Evolutionary conservation across 2,797 vertebrate species (phyloP), one percentile per base, ranked within the genome.

Genomic region (Rhabdomys pumilio): DNA sequence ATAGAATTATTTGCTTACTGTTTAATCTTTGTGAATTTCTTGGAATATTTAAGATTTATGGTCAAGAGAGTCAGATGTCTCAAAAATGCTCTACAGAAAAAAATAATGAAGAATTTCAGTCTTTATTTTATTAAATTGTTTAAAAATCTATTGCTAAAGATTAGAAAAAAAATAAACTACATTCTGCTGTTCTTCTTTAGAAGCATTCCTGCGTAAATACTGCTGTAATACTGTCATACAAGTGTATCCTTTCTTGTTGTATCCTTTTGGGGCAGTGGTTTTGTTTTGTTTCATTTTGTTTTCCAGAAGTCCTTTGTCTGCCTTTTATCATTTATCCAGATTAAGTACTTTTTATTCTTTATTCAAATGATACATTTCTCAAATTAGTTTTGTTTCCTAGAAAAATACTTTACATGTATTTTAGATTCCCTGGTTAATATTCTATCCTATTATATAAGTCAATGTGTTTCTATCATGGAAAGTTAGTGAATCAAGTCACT

Each of bases 181-280:
- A 97, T 98, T 99, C 98, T 99, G 98, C 98, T 99, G 98, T 99
- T 99, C 98, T 98, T 98, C 98, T 98, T 98, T 98, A 98, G 98
- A 99, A 99, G 98, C 98, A 98, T 98, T 98, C 98, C 98, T 98
- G 98, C 98, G 97, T 98, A 99, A 98, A 99, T 98, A 98, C 98
- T 98, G 98, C 98, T 98, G 97, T 99, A 98, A 98, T 98, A 98
- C 98, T 98, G 98, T 98, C 98, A 98, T 98, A 98, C 98, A 98
- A 99, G 98, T 98, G 99, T 99, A 99, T 99, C 99, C 99, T 99
- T 99, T 99, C 98, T 98, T 98, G 98, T 98, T 97, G 99, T 99
- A 99, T 99, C 99, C 99, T 99, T 99, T 98, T 97, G 98, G 98
- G 98, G 95, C 96, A 97, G 96, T 97, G 97, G 95, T 96, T 98